Percentiles rank a stretch among this genome's conserved stretches.
Conservation (phyloP, 1,140 invertebrate genomes). For the Notospermus geniculatus region DNA sequence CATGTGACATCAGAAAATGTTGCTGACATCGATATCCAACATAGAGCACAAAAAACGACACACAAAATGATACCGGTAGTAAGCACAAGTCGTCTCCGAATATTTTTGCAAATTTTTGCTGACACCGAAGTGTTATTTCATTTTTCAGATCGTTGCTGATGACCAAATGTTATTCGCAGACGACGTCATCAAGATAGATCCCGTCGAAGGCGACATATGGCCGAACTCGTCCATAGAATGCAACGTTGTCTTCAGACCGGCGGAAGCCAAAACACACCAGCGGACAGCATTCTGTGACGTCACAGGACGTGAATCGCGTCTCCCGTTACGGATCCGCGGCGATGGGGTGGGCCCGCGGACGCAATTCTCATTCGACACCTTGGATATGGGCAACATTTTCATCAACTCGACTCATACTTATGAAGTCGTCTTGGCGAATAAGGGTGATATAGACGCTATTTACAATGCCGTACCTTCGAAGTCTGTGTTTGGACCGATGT, state of each 20-base stretch:
- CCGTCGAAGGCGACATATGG: slow-evolving; percentile 57
- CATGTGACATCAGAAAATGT: too few relatives aligned
- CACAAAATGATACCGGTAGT: too few relatives aligned
- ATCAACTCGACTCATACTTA: slow-evolving; percentile 53
- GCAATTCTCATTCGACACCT: slow-evolving; percentile 47
- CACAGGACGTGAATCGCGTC: slow-evolving; percentile 49
- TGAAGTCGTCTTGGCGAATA: slow-evolving; percentile 55
- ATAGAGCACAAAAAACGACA: too few relatives aligned
- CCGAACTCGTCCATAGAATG: slow-evolving; percentile 50
- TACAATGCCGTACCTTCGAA: slow-evolving; percentile 45
- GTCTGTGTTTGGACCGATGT: slow-evolving; percentile 49
- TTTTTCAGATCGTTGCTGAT: slow-evolving; percentile 43
- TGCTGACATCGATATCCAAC: too few relatives aligned
- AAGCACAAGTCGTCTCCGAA: too few relatives aligned
- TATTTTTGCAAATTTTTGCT: too few relatives aligned
- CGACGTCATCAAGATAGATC: slow-evolving; percentile 54
- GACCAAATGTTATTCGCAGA: slow-evolving; percentile 51
- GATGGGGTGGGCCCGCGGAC: slow-evolving; percentile 54
- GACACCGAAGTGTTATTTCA: too few relatives aligned
- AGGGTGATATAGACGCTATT: slow-evolving; percentile 56
- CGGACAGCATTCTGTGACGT: slow-evolving; percentile 54
- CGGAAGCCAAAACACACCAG: slow-evolving; percentile 49
- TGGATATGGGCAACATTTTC: slow-evolving; percentile 57
- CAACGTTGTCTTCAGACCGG: slow-evolving; percentile 53
- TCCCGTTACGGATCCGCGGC: slow-evolving; percentile 51